Percentiles rank a stretch among this genome's conserved stretches.
phyloP scores from a whole-genome alignment of 2,888 invertebrate species.

The Diachrysia chrysitis region DNA sequence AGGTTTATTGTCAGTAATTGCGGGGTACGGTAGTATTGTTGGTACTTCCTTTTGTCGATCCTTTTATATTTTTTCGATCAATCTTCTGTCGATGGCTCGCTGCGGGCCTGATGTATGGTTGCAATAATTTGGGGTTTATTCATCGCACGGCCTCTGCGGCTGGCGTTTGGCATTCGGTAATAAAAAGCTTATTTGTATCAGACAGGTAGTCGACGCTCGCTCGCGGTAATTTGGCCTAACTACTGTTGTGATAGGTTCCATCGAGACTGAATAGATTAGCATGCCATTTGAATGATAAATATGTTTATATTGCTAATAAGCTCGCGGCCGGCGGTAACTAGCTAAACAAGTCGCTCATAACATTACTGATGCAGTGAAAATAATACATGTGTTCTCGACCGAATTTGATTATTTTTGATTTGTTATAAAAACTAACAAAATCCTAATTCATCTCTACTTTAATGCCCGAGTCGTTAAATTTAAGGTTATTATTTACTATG shows the following conservation, averaged over 20 bases:
- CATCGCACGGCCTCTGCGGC: not conserved
- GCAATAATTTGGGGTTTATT: constrained; percentile 39
- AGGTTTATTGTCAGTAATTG: constrained; percentile 81
- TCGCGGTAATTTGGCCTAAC: constrained; percentile 48
- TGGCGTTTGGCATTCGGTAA: not conserved
- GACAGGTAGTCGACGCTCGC: constrained; percentile 7
- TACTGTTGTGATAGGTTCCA: constrained; percentile 55
- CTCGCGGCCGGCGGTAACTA: constrained; percentile 3
- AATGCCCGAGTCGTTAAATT: too few species aligned
- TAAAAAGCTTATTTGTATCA: constrained; percentile 12
- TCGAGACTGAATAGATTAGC: constrained; percentile 53
- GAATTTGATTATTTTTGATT: too few species aligned
- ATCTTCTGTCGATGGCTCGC: constrained; percentile 51
- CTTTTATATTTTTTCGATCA: constrained; percentile 64
- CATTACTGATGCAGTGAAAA: not conserved
- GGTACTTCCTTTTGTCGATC: constrained; percentile 54
- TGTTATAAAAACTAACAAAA: too few species aligned
- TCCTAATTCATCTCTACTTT: too few species aligned
- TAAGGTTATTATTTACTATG: too few species aligned
- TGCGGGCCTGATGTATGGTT: constrained; percentile 43
- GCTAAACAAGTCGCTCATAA: not conserved
- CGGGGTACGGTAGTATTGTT: constrained; percentile 63
- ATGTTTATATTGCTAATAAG: constrained; percentile 35
- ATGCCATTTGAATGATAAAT: constrained; percentile 49
- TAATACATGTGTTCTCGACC: not conserved